These are phyloP conservation scores for Erpetoichthys calabaricus DNA, from an alignment of 2,797 vertebrate genomes.

Conservation along the genomic window DNA sequence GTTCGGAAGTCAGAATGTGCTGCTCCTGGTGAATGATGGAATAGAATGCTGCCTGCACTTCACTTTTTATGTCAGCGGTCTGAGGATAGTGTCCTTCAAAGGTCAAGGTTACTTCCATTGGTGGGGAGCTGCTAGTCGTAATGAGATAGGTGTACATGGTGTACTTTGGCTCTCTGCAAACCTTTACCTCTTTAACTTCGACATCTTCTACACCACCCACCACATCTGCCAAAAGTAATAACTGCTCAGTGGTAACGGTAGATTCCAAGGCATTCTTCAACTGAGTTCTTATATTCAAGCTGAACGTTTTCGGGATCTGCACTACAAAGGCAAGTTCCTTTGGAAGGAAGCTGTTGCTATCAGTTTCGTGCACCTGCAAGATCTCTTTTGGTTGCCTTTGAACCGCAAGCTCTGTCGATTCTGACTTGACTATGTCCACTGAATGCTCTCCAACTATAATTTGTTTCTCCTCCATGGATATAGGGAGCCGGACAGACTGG, in stretches of 20 bases:
- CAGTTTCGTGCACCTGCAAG: constrained; percentile 42
- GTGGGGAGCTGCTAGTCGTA: constrained; percentile 44
- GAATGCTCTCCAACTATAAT: constrained; percentile 49
- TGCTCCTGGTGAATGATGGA: constrained; percentile 67
- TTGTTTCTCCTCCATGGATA: constrained; percentile 65
- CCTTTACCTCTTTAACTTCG: constrained; percentile 56
- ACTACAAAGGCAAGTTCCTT: constrained; percentile 63
- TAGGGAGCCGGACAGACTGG: constrained; percentile 61
- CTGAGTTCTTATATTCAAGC: constrained; percentile 53
- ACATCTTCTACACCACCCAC: constrained; percentile 48
- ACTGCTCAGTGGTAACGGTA: constrained; percentile 60
- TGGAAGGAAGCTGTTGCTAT: constrained; percentile 39
- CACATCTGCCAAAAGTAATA: constrained; percentile 61
- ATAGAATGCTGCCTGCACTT: constrained; percentile 65
- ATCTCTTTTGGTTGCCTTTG: constrained; percentile 42
- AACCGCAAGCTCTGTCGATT: constrained; percentile 24
- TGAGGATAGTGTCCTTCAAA: constrained; percentile 65
- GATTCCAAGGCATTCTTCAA: constrained; percentile 59
- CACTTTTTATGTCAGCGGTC: constrained; percentile 56
- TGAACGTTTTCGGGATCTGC: constrained; percentile 45
- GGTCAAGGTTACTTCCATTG: constrained; percentile 61
- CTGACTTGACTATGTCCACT: constrained; percentile 33
- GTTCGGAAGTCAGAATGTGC: constrained; percentile 54
- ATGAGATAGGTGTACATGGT: constrained; percentile 65
- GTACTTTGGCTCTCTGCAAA: constrained; percentile 52